Evolutionary conservation across 2,888 invertebrate species (phyloP), one percentile per base, ranked within the genome.

Genomic region (Microctonus hyperodae): DNA sequence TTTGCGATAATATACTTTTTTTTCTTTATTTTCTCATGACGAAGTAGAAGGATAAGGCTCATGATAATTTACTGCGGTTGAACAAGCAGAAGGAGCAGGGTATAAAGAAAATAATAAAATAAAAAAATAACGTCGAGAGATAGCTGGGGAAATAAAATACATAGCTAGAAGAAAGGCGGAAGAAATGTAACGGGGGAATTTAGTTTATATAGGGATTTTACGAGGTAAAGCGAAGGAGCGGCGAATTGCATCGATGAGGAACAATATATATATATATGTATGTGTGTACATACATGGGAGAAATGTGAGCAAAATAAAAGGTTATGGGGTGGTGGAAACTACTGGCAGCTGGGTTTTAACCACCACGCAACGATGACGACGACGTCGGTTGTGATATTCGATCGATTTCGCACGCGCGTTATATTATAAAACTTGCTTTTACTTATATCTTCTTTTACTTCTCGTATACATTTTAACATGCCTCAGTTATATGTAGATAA

Each of bases 1-100:
- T 62, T 62, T n/a, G 31, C 37, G 62, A 62, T 62, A 62, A 53
- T 20, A 35, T 37, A 25, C 37, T 16, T 44, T 44, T 9, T 44
- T 37, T 16, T 44, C 44, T 20, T 44, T 3, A 16, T 6, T 16
- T 1, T 16, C 44, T 16, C 37, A 23, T 23, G 16, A 35, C 33
- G 25, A 37, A 33, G 33, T 51, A 16, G 33, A 35, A 62, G 53
- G 16, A 53, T 51, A 62, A 53, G 62, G 31, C 37, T 35, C 31
- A 35, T 33, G 13, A 60, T 22, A 51, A 62, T 53, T 55, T 53
- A 62, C 37, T 23, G 51, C 35, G 9, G 22, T 25, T 40, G 23
- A 37, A 60, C 23, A 56, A 16, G 13, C 37, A 7, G n/a, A 9
- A 4, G 44, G 1, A 44, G 16, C 16, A 28, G 33, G 7, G 13